These are phyloP conservation scores for Morelia viridis DNA, from an alignment of 2,797 vertebrate species.

Conservation along the genomic window DNA sequence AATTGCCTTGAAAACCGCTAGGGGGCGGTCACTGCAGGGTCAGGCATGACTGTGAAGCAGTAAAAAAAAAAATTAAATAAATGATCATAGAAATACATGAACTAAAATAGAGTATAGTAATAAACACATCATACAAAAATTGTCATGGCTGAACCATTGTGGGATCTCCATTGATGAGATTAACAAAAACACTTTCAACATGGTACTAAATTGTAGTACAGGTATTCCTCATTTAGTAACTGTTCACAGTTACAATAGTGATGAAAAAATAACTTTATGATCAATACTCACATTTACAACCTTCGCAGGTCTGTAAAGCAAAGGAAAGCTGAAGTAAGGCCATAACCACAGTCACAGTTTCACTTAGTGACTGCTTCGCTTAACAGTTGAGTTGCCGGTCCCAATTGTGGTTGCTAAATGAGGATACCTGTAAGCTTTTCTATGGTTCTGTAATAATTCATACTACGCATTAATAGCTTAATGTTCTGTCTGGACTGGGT, in stretches of 20 bases:
- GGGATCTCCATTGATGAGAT: background rate
- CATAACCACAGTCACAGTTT: background rate
- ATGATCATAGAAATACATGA: too few relatives aligned
- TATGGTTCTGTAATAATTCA: background rate
- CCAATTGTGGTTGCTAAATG: background rate
- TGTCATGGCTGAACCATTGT: too few relatives aligned
- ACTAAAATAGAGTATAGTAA: too few relatives aligned
- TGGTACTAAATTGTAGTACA: background rate
- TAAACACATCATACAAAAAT: too few relatives aligned
- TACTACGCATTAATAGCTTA: background rate
- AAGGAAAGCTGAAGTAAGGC: background rate
- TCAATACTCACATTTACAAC: background rate
- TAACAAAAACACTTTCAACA: background rate
- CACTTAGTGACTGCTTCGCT: background rate
- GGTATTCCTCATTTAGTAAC: background rate
- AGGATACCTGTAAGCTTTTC: background rate
- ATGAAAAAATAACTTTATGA: background rate
- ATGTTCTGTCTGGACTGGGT: background rate
- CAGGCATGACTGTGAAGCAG: too few relatives aligned
- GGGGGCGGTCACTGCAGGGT: too few relatives aligned
- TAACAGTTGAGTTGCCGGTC: background rate
- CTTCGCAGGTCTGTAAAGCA: background rate
- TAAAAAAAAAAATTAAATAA: too few relatives aligned
- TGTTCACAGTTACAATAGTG: background rate
- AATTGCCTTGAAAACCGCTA: too few relatives aligned